Conservation (phyloP, 2,888 invertebrate genomes). For the Ischnus inquisitorius region DNA sequence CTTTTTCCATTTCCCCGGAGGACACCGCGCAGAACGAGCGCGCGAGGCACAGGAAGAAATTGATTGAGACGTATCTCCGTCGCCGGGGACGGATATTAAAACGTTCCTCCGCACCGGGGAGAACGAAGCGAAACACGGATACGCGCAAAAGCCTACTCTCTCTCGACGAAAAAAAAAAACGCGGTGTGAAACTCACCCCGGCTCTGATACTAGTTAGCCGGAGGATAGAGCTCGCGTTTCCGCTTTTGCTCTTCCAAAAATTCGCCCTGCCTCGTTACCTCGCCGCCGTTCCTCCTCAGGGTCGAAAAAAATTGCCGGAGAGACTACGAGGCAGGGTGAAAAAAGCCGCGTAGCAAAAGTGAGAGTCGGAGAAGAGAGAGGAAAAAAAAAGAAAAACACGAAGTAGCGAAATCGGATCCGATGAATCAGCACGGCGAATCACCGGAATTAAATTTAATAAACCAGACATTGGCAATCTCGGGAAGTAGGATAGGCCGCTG, state of each 20-base stretch:
- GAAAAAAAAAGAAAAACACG: constrained; percentile 20
- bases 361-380: constrained; percentile 29
- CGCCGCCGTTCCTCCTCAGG: constrained; percentile 8
- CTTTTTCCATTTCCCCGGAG: constrained; percentile 71
- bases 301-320: constrained; percentile 31
- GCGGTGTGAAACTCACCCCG: constrained; percentile 10
- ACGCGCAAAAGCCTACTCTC: not conserved
- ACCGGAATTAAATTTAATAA: constrained; percentile 81
- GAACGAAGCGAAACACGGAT: constrained; percentile 31
- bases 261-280: not conserved
- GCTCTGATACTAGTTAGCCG: constrained; percentile 8
- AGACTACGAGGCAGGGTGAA: constrained; percentile 1
- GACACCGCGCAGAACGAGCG: constrained; percentile 50
- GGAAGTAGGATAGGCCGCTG: constrained; percentile 73
- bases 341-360: constrained; percentile 21
- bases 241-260: constrained; percentile 40
- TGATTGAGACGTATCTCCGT: constrained; percentile 80
- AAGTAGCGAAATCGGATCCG: constrained; percentile 55
- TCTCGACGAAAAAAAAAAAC: not conserved
- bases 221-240: constrained; percentile 39
- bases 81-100: constrained; percentile 77
- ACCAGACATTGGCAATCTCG: constrained; percentile 79
- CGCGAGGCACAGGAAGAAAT: constrained; percentile 73
- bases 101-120: constrained; percentile 68
- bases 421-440: constrained; percentile 74